phyloP scores from a whole-genome alignment of 2,113 vertebrate genomes.

The Gnathonemus echidnorhynchus region DNA sequence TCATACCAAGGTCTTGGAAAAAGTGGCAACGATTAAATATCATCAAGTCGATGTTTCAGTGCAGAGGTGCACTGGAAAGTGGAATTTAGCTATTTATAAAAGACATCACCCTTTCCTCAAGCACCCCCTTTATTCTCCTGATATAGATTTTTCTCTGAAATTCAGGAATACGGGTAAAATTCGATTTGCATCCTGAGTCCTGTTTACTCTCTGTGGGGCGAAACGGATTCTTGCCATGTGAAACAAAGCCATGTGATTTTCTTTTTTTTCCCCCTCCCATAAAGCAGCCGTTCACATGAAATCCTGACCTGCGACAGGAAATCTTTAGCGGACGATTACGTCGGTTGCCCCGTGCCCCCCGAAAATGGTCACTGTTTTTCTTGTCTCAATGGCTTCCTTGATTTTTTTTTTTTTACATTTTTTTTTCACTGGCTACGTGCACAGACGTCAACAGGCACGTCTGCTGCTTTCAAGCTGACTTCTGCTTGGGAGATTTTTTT shows the following conservation, averaged over 20 bases:
- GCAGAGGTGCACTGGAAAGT: background rate
- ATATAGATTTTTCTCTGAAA: background rate
- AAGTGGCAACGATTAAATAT: background rate
- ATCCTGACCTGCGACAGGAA: conserved; percentile 5
- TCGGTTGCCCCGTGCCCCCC: background rate
- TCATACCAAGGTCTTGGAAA: background rate
- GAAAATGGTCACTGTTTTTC: background rate
- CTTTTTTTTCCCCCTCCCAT: background rate
- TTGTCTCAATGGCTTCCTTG: background rate
- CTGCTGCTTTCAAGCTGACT: conserved; percentile 22
- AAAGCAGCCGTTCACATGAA: background rate
- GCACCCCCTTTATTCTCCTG: background rate
- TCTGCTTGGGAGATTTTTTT: conserved; percentile 32
- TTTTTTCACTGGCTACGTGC: background rate
- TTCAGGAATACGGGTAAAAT: conserved; percentile 11
- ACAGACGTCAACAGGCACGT: conserved; percentile 5
- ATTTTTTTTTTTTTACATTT: background rate
- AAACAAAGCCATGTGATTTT: conserved; percentile 9
- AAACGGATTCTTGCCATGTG: conserved; percentile 14
- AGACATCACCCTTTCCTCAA: background rate
- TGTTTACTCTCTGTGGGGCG: conserved; percentile 15
- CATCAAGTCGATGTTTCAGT: background rate
- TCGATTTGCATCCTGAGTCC: background rate
- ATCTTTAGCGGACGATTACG: background rate
- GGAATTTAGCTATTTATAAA: conserved; percentile 8